A percentile compares a stretch with the other conserved stretches of the same genome.
Evolutionary conservation across 1,140 invertebrate species (phyloP).

Genomic region (Procambarus clarkii): DNA sequence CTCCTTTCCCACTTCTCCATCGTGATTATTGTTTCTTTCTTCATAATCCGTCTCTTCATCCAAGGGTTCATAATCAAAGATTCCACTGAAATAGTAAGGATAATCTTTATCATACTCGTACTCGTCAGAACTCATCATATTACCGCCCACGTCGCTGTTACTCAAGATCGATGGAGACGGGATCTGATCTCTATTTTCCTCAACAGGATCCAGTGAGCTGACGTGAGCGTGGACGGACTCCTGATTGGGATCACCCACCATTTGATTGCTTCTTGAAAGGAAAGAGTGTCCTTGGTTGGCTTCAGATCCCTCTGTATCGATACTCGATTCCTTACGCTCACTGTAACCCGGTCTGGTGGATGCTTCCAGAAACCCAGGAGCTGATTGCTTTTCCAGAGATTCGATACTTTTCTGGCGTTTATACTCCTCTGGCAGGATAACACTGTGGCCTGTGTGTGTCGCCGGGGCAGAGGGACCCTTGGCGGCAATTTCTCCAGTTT

Average conservation of each 20-base stretch:
- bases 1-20: background rate
- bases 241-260: constrained; percentile 58
- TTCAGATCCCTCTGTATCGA: constrained; percentile 56
- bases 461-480: constrained; percentile 11
- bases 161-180: constrained; percentile 10
- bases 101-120: constrained; percentile 15
- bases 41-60: background rate
- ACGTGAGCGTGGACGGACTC: constrained; percentile 60
- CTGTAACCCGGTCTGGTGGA: constrained; percentile 53
- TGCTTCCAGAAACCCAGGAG: constrained; percentile 40
- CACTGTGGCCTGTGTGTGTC: constrained; percentile 9
- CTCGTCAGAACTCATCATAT: background rate
- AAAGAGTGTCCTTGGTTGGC: constrained; percentile 59
- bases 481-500: constrained; percentile 2
- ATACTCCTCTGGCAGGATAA: constrained; percentile 9
- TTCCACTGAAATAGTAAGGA: background rate
- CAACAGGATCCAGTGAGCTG: constrained; percentile 43
- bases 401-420: constrained; percentile 49
- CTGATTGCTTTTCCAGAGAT: constrained; percentile 58
- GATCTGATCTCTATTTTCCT: constrained; percentile 42
- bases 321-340: constrained; percentile 60
- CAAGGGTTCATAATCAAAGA: background rate
- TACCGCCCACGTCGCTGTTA: constrained; percentile 10
- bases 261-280: constrained; percentile 66
- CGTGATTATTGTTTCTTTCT: background rate